Conservation (phyloP, 2,888 invertebrate species). For the Melieria omissa region DNA sequence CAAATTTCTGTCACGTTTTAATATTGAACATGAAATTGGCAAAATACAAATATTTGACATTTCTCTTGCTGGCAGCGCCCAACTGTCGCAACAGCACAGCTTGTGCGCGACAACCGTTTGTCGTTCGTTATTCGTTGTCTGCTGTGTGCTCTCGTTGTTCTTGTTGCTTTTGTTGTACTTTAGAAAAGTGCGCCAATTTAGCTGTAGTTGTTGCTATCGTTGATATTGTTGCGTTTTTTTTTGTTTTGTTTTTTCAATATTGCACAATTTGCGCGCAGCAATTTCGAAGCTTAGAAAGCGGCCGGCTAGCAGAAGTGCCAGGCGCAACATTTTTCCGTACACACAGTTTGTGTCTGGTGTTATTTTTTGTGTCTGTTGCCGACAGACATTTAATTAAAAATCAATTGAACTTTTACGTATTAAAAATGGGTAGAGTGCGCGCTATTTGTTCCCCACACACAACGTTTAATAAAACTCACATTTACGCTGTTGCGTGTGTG, state of each 20-base stretch:
- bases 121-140: too few relatives aligned
- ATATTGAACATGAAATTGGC: constrained; percentile 41
- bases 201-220: too few relatives aligned
- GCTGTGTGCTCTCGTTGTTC: too few relatives aligned
- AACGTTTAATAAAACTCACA: constrained; percentile 31
- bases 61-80: background rate
- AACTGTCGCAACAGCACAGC: background rate
- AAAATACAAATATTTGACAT: constrained; percentile 38
- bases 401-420: constrained; percentile 48
- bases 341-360: background rate
- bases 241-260: too few relatives aligned
- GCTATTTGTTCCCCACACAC: constrained; percentile 12
- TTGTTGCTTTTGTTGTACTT: too few relatives aligned
- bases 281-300: too few relatives aligned
- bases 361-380: constrained; percentile 39
- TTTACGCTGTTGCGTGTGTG: too few relatives aligned
- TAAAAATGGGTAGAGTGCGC: constrained; percentile 29
- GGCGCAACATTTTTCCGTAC: background rate
- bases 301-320: too few relatives aligned
- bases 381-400: constrained; percentile 52
- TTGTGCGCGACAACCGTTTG: too few relatives aligned
- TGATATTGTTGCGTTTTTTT: too few relatives aligned
- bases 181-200: too few relatives aligned
- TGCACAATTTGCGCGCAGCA: too few relatives aligned
- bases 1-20: constrained; percentile 40